These are phyloP conservation scores for Erpornis zantholeuca DNA, from an alignment of 2,113 vertebrate genomes.

Conservation along the genomic window DNA sequence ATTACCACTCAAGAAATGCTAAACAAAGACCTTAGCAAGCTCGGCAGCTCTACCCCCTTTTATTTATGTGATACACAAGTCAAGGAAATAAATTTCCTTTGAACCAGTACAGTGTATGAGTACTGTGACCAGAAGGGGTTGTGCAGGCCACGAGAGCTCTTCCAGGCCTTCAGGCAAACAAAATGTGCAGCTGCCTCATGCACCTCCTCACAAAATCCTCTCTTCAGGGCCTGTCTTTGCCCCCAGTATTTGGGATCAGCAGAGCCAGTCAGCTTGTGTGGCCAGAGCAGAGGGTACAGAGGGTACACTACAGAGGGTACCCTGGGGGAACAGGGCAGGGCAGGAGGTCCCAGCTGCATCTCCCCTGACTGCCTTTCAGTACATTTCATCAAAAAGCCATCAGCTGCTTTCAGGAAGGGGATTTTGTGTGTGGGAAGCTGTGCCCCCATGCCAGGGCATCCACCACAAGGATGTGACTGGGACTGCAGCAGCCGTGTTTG, in stretches of 20 bases:
- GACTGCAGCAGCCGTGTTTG: accelerated
- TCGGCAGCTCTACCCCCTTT: neutral
- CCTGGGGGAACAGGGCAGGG: accelerated
- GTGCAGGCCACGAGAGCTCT: neutral
- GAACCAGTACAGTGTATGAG: neutral
- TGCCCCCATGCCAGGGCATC: accelerated
- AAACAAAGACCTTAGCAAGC: neutral
- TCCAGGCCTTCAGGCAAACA: neutral
- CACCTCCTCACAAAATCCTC: neutral
- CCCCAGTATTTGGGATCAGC: neutral
- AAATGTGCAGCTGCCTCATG: neutral
- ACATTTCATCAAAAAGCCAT: accelerated
- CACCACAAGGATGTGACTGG: accelerated
- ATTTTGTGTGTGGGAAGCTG: neutral
- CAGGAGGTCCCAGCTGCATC: neutral
- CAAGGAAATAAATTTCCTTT: neutral
- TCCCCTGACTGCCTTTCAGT: neutral
- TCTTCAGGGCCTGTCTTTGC: neutral
- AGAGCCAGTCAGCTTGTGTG: neutral
- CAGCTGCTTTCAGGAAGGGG: neutral
- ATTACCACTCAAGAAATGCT: neutral
- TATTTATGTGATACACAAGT: neutral
- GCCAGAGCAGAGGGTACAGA: neutral
- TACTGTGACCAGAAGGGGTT: neutral
- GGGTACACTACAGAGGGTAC: accelerated